Conservation (phyloP, 1,140 invertebrate species). For the Solenopsis fugax region DNA sequence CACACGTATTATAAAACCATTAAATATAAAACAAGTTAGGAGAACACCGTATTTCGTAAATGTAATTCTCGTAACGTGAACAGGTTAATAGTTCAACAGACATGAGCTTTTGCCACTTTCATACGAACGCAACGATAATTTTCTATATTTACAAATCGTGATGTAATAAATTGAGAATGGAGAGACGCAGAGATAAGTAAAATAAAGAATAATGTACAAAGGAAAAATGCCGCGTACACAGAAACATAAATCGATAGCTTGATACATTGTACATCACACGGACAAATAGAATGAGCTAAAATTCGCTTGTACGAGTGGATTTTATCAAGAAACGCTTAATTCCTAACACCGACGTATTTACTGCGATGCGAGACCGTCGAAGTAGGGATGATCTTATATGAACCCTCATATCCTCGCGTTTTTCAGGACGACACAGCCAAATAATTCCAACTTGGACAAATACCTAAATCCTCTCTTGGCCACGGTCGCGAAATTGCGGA, state of each 20-base stretch:
- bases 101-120: neutral
- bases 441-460: slow-evolving; percentile 63
- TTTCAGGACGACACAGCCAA: slow-evolving; percentile 1
- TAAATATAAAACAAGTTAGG: too few relatives aligned
- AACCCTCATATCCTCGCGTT: slow-evolving; percentile 72
- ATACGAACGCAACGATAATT: neutral
- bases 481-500: slow-evolving; percentile 75
- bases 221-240: neutral
- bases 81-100: neutral
- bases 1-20: too few relatives aligned
- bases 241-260: neutral
- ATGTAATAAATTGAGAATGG: neutral
- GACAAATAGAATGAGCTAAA: neutral
- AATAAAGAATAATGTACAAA: neutral
- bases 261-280: neutral
- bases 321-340: slow-evolving; percentile 45
- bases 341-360: slow-evolving; percentile 26
- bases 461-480: slow-evolving; percentile 61
- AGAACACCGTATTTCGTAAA: neutral
- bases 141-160: neutral
- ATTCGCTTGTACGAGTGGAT: neutral
- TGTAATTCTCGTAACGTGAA: neutral
- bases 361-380: neutral
- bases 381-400: slow-evolving; percentile 75
- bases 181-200: neutral